Base-by-base conservation (phyloP, 2,888 invertebrate species). In the Cephonodes hylas region DNA sequence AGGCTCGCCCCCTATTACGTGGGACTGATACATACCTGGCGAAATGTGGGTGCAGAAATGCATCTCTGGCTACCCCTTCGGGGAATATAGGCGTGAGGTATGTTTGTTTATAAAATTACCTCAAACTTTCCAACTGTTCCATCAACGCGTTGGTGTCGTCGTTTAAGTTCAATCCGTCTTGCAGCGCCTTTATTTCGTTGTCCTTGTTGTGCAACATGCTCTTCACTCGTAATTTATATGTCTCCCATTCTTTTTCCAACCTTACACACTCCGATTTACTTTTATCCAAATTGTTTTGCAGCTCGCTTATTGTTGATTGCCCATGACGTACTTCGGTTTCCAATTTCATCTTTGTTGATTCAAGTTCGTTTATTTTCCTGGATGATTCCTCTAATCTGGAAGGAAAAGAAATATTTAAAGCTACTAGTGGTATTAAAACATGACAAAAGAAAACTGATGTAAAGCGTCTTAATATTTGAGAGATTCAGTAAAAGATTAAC, bases 191-290 rank as follows among this genome's bases (percentile, higher is more conserved):
- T 8, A 92, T 88, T 64, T 90, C 88, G 42, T 76, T 81, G 60
- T 92, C 92, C 69, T 91, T 92, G 13, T 84, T 74, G 13, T 67
- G 68, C 15, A 92, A 71, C 89, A 91, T 92, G 22, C 82, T 85
- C 58, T 92, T 92, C 2, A 92, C 92, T 63, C 92, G 77, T 34
- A 88, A 64, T 69, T 91, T 92, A 42, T 92, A 92, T 0, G 86
- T 73, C 63, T 89, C 89, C 91, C 92, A 92, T 46, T 92, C 92
- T 53, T 72, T 85, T 66, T 92, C 90, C 10, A 91, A 65, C 4
- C 86, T 75, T 23, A 70, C 74, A 64, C 89, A 89, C 68, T 92
- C 92, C 0, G 66, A 75, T 0, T 72, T 80, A 0, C 81, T 75
- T 62, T 84, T 89, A 8, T 83, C 82, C 58, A 90, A 69, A 31